phyloP scores from a whole-genome alignment of 1,140 invertebrate genomes.

The Pseudomyrmex sp. region DNA sequence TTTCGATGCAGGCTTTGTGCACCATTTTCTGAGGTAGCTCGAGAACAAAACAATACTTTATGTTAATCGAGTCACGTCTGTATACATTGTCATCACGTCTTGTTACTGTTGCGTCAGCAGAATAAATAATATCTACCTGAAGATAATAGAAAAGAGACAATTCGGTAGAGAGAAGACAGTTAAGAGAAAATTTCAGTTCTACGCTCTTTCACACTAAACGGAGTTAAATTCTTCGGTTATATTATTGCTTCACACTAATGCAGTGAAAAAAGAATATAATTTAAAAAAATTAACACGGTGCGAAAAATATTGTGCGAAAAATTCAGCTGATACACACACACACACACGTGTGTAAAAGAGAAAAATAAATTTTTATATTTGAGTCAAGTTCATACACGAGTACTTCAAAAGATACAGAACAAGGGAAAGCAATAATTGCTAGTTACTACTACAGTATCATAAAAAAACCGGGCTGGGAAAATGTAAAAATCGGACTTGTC shows the following conservation, averaged over 20 bases:
- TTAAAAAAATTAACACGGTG: not conserved
- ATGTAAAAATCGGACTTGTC: slow-evolving; percentile 34
- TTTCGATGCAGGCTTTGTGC: slow-evolving; percentile 59
- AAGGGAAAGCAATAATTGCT: not conserved
- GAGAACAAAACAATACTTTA: slow-evolving; percentile 68
- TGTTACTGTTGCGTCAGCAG: slow-evolving; percentile 72
- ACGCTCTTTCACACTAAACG: not conserved
- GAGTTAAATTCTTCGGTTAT: slow-evolving; percentile 11
- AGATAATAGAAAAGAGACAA: slow-evolving; percentile 68
- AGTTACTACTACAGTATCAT: not conserved
- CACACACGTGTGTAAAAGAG: too few relatives aligned
- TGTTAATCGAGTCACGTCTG: slow-evolving; percentile 74
- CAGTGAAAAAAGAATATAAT: not conserved
- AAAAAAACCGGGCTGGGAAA: not conserved
- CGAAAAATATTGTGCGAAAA: not conserved
- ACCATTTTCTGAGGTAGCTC: slow-evolving; percentile 55
- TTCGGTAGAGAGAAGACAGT: slow-evolving; percentile 31
- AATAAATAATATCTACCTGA: slow-evolving; percentile 66
- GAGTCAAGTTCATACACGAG: not conserved
- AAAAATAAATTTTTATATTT: not conserved
- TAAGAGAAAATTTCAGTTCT: slow-evolving; percentile 18
- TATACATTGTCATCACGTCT: slow-evolving; percentile 74
- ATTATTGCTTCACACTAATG: not conserved
- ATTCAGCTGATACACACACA: not conserved
- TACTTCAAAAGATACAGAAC: not conserved